Conservation (phyloP, 2,888 invertebrate genomes). For the Euzophera pinguis region DNA sequence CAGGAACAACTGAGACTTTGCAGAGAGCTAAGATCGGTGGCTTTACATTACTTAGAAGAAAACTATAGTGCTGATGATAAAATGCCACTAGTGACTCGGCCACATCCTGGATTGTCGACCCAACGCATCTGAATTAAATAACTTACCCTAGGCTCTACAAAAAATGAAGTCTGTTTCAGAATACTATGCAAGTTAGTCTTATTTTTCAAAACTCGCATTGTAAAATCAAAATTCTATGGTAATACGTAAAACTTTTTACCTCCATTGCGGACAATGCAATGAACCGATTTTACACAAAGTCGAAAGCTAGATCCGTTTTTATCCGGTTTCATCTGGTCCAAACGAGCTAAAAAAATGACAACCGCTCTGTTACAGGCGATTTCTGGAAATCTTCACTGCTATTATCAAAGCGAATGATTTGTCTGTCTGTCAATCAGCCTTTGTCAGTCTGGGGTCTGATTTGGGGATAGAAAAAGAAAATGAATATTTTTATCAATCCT, state of each 20-base stretch:
- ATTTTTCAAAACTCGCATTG: neutral
- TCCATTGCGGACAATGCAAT: neutral
- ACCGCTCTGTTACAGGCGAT: neutral
- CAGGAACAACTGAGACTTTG: too few species aligned
- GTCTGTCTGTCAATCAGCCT: neutral
- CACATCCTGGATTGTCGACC: too few species aligned
- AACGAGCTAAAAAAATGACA: slow-evolving; percentile 1
- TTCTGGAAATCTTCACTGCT: neutral
- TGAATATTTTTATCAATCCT: too few species aligned
- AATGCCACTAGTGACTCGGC: too few species aligned
- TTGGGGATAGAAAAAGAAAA: too few species aligned
- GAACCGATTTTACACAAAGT: neutral
- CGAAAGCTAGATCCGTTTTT: neutral
- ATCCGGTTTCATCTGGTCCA: neutral
- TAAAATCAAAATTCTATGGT: neutral
- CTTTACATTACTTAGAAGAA: too few species aligned
- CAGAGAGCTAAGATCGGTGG: too few species aligned
- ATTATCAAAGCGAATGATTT: neutral
- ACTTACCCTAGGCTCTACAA: too few species aligned
- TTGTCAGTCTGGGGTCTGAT: too few species aligned
- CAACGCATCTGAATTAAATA: too few species aligned
- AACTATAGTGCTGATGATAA: too few species aligned
- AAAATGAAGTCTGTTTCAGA: too few species aligned
- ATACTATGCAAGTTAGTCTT: neutral
- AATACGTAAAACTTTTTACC: neutral